Evolutionary conservation across 2,113 vertebrate genomes (phyloP).

Genomic region (Coracopsis vasa): DNA sequence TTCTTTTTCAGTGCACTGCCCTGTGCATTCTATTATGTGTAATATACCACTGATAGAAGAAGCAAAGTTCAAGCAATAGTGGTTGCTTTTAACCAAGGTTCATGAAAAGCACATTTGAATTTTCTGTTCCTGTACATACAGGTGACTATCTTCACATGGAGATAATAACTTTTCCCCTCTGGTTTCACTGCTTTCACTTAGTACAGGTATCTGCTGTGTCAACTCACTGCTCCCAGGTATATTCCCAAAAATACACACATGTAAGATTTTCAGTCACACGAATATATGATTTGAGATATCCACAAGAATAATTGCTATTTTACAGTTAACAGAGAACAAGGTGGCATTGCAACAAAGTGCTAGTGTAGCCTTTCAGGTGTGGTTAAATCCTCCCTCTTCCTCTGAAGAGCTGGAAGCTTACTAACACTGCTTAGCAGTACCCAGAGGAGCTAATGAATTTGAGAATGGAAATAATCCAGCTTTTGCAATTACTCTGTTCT

Average conservation of each 20-base stretch:
- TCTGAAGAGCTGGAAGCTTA: not conserved
- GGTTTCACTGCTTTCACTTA: not conserved
- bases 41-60: not conserved
- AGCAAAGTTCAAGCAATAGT: not conserved
- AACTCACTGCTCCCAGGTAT: not conserved
- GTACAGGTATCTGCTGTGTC: not conserved
- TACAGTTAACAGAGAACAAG: not conserved
- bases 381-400: not conserved
- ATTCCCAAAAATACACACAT: not conserved
- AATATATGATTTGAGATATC: not conserved
- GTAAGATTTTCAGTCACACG: not conserved
- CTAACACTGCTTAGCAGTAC: not conserved
- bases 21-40: not conserved
- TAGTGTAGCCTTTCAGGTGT: not conserved
- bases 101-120: not conserved
- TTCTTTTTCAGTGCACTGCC: not conserved
- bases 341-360: not conserved
- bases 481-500: not conserved
- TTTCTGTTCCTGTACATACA: not conserved
- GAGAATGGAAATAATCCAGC: not conserved
- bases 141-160: not conserved
- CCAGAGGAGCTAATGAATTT: not conserved
- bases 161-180: not conserved
- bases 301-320: not conserved
- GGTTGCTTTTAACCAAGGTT: not conserved